Base-by-base conservation (phyloP, 37 sponge, comb jelly and placozoan species). In the Chondrilla cf. caribensis region DNA sequence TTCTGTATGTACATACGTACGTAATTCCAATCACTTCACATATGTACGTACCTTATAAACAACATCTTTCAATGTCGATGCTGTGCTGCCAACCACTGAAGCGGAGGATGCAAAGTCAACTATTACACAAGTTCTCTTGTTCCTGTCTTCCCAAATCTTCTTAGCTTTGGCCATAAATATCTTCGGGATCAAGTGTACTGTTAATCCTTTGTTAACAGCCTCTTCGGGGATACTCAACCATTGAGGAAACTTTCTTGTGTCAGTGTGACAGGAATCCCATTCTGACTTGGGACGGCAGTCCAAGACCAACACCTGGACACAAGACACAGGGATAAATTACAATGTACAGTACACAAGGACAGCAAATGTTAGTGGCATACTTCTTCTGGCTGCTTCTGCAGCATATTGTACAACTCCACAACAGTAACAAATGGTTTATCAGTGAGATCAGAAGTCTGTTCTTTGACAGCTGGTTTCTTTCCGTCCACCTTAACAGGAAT, bases 181-280 rank as follows among this genome's bases (percentile, higher is more conserved):
- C 3, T 75, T 54, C 0, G 70, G 22, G 3, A 85, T 47, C 32
- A 28, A 59, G 42, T 77, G 55, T 19, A 58, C 78, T 40, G 81
- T 81, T 6, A 89, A 18, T 83, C 89, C 89, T n/a, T 78, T 79
- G 11, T 17, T 43, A 1, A 92, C 40, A 3, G 66, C 66, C 79
- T 92, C 92, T 51, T 92, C 86, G 0, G 92, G 89, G 0, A 92
- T n/a, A 19, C 58, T 58, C 21, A 92, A 54, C 92, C 92, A 92
- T 36, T 85, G 86, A 22, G 88, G 92, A 38, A 72, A 92, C 72
- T 86, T 90, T 19, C 65, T 41, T 22, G 35, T 42, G 59, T 92
- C 92, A 51, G 77, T 77, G 37, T 88, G 89, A 59, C 84, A 88
- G 51, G 57, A 26, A 11, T 38, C 57, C 33, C 72, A 88, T 42